These are phyloP conservation scores for Luffia ferchaultella DNA, from an alignment of 2,888 invertebrate genomes.

Conservation along the genomic window DNA sequence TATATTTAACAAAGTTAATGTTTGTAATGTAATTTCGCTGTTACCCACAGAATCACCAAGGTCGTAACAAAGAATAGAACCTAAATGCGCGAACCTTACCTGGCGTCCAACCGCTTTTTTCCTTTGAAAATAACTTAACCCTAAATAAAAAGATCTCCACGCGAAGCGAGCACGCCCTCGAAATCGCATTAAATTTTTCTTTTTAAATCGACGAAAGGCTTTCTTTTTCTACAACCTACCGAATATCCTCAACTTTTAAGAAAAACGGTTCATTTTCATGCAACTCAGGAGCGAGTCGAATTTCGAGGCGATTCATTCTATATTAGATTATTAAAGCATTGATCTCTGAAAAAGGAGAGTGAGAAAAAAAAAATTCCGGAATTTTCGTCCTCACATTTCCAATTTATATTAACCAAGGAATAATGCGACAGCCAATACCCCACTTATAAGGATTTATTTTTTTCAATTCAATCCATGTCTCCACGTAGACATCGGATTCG, in stretches of 20 bases:
- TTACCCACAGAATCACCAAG: too few relatives aligned
- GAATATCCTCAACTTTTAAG: not conserved
- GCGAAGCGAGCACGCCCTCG: not conserved
- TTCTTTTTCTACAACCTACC: not conserved
- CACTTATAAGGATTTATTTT: not conserved
- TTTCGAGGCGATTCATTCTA: constrained; percentile 7
- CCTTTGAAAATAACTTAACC: too few relatives aligned
- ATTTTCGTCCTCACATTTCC: not conserved
- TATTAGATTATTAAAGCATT: constrained; percentile 7
- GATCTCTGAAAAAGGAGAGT: constrained; percentile 2
- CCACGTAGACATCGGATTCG: not conserved
- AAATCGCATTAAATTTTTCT: not conserved
- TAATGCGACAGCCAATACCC: not conserved
- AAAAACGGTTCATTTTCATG: not conserved
- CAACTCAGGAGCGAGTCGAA: constrained; percentile 5
- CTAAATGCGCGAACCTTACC: too few relatives aligned
- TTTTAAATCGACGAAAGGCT: not conserved
- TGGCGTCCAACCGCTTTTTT: too few relatives aligned
- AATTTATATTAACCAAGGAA: not conserved
- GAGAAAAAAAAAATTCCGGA: not conserved
- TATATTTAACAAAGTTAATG: too few relatives aligned
- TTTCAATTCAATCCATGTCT: not conserved
- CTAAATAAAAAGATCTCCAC: too few relatives aligned
- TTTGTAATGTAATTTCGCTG: too few relatives aligned
- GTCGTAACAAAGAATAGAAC: too few relatives aligned